Conservation (phyloP, 2,797 vertebrate genomes). For the Cyprinodon diabolis region DNA sequence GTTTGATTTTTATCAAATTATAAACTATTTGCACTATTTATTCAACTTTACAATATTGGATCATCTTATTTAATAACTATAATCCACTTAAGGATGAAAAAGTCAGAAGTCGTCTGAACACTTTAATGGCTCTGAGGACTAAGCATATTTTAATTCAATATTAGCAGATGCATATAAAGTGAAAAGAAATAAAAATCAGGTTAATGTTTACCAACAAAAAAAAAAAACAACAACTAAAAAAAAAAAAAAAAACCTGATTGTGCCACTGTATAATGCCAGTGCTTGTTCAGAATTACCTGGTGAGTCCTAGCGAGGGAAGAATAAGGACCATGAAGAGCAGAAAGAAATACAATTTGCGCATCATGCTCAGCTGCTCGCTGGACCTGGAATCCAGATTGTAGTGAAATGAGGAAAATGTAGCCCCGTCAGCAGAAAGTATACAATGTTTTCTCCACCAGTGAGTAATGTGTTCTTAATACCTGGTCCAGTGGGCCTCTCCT, state of each 20-base stretch:
- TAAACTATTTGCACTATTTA: background rate
- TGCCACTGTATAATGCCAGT: background rate
- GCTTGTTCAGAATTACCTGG: constrained; percentile 83
- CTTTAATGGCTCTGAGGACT: background rate
- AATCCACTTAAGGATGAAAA: background rate
- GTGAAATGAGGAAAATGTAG: constrained; percentile 14
- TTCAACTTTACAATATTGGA: background rate
- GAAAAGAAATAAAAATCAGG: background rate
- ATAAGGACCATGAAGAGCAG: constrained; percentile 97
- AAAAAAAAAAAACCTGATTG: background rate
- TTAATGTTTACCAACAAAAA: background rate
- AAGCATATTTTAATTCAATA: background rate
- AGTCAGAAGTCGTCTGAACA: background rate
- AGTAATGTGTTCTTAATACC: constrained; percentile 72
- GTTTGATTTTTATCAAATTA: background rate
- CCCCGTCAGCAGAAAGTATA: constrained; percentile 7
- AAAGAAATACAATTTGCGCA: constrained; percentile 96
- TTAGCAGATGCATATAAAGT: background rate
- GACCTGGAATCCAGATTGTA: constrained; percentile 79
- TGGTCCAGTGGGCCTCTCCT: constrained; percentile 94
- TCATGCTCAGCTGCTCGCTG: constrained; percentile 92
- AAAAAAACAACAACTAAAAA: background rate
- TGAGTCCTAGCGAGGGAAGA: constrained; percentile 95
- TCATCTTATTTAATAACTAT: background rate
- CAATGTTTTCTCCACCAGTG: background rate